These are phyloP conservation scores for Phacellophora camtschatica DNA, from an alignment of 30 jellyfish, hydroid and myxozoan species.

Conservation along the genomic window DNA sequence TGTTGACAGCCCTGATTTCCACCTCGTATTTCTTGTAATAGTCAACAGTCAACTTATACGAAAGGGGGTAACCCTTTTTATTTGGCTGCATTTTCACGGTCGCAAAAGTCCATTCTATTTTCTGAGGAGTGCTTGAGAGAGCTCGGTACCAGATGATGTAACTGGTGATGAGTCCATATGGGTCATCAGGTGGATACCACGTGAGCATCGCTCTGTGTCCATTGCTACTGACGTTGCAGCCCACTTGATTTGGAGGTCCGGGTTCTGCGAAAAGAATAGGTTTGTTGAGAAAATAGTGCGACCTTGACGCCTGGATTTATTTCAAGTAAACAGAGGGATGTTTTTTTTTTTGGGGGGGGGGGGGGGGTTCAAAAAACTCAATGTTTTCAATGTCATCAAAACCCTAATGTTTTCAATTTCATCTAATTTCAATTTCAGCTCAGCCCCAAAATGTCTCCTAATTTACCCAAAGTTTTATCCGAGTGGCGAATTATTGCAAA, in stretches of 20 bases:
- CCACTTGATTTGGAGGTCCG: slow-evolving; percentile 17
- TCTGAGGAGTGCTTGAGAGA: not conserved
- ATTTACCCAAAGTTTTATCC: too few species aligned
- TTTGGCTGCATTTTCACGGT: slow-evolving; percentile 18
- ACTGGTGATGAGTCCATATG: slow-evolving; percentile 39
- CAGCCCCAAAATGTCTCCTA: too few species aligned
- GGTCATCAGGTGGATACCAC: slow-evolving; percentile 57
- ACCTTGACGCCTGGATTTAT: too few species aligned
- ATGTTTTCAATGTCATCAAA: too few species aligned
- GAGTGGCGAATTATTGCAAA: too few species aligned
- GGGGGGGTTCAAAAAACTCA: too few species aligned
- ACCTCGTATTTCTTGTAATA: slow-evolving; percentile 35
- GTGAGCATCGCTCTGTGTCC: slow-evolving; percentile 31
- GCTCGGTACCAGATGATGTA: slow-evolving; percentile 37
- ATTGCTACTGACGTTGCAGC: slow-evolving; percentile 47
- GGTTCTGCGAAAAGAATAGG: slow-evolving; percentile 32
- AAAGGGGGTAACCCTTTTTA: slow-evolving; percentile 24
- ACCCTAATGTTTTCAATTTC: too few species aligned
- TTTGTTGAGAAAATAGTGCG: not conserved
- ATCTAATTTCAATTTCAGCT: too few species aligned
- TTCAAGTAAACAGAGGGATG: too few species aligned
- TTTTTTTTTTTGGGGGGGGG: too few species aligned
- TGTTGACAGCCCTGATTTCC: slow-evolving; percentile 47
- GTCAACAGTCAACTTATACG: slow-evolving; percentile 7
- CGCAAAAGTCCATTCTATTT: slow-evolving; percentile 9